phyloP scores from a whole-genome alignment of 2,113 vertebrate genomes.

The Dolichotis patagonum region DNA sequence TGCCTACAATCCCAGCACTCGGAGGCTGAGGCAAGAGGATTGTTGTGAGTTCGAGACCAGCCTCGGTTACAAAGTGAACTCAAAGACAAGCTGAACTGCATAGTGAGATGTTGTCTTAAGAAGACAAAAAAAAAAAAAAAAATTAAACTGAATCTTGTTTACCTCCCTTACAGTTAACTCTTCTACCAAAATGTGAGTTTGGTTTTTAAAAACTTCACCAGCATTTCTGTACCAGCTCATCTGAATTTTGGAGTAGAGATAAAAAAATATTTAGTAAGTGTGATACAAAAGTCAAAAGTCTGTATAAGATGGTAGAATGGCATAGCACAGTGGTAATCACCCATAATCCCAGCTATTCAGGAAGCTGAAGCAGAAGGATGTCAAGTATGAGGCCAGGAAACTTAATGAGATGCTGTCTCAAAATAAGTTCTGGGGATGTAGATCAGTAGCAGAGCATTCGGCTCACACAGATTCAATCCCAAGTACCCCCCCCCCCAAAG shows the following conservation, averaged over 20 bases:
- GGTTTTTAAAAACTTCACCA: slow-evolving; percentile 14
- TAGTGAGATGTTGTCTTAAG: too few species aligned
- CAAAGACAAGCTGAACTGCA: too few species aligned
- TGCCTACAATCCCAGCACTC: too few species aligned
- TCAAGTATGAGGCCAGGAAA: neutral
- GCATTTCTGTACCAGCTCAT: slow-evolving; percentile 40
- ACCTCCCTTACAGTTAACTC: neutral
- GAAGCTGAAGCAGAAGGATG: neutral
- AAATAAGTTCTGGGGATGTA: neutral
- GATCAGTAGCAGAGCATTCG: neutral
- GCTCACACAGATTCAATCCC: neutral
- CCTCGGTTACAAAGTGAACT: too few species aligned
- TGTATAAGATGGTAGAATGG: neutral
- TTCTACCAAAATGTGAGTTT: slow-evolving; percentile 22
- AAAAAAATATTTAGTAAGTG: slow-evolving; percentile 7
- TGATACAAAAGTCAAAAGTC: neutral
- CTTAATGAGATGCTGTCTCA: neutral
- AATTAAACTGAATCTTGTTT: slow-evolving; percentile 40
- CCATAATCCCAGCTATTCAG: neutral
- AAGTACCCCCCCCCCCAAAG: neutral
- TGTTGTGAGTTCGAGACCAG: too few species aligned
- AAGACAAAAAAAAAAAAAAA: neutral
- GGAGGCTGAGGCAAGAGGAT: too few species aligned
- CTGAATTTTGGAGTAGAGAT: neutral
- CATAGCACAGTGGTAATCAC: neutral